Base-by-base conservation (phyloP, 2,888 invertebrate genomes). In the Caenorhabditis becei region DNA sequence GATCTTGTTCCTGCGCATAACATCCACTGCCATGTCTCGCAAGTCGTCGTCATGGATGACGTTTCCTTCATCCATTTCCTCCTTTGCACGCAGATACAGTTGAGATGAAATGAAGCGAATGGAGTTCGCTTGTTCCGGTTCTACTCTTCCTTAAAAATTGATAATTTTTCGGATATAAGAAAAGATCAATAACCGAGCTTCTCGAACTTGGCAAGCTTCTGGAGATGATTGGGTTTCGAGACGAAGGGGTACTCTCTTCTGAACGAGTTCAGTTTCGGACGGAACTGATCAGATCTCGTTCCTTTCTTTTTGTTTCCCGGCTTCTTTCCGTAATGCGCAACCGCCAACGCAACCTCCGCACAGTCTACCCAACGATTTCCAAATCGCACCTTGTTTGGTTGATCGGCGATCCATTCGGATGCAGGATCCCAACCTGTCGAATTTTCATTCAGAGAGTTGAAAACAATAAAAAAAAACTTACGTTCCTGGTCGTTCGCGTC, bases 21-120 rank as follows among this genome's bases (percentile, higher is more conserved):
- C 23, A 69, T 54, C 32, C 58, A n/a, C 11, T 28, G 58, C 7
- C 32, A 32, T 32, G 32, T 32, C 32, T 10, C 69, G 69, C 7
- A 69, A 49, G 2, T 35, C 24, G 1, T 24, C 8, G 16, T 69
- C 69, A 18, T 69, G 69, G 32, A 58, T 2, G 23, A 59, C 44
- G 0, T 20, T 32, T 23, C 69, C 69, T 16, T 58, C 5, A 20
- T 47, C 26, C 11, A 69, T 28, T 2, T 16, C 26, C n/a, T 47
- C 16, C 4, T 14, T 23, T 0, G 59, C 69, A 7, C 23, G 23
- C 18, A 28, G 26, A 1, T n/a, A 18, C 2, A 69, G 35, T 11
- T 69, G 23, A 1, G 5, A 8, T 0, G 69, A 18, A 5, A 69
- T 32, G 5, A 59, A 32, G 10, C 32, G 32, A 10, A 32, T 32